Conservation (phyloP, 2,888 invertebrate genomes). For the Cacoxenus indagator region DNA sequence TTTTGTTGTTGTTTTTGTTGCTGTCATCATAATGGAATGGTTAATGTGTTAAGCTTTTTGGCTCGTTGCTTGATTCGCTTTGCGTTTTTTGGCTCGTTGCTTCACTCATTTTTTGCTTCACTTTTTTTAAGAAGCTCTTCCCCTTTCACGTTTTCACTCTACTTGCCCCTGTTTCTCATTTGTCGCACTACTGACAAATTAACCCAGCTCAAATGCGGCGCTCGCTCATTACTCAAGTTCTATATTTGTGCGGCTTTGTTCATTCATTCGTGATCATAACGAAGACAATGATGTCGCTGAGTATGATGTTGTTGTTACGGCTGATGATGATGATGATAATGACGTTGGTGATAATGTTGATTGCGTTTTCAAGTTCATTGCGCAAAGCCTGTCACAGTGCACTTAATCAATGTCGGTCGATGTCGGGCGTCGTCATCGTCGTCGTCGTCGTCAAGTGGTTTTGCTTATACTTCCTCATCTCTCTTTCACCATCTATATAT, state of each 20-base stretch:
- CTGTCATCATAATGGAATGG: constrained; percentile 53
- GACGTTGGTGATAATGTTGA: neutral
- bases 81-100: constrained; percentile 15
- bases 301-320: neutral
- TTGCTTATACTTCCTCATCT: neutral
- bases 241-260: neutral
- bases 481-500: neutral
- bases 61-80: neutral
- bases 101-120: neutral
- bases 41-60: constrained; percentile 41
- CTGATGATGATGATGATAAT: neutral
- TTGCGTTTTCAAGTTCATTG: neutral
- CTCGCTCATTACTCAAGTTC: neutral
- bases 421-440: neutral
- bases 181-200: neutral
- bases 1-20: neutral
- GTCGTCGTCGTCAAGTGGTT: neutral
- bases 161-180: too few relatives aligned
- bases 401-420: constrained; percentile 5
- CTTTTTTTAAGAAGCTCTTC: too few relatives aligned
- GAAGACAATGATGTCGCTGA: neutral
- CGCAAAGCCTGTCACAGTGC: neutral
- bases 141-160: neutral
- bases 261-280: neutral
- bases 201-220: neutral